Conservation (phyloP, 2,888 invertebrate genomes). For the Limnephilus rhombicus region DNA sequence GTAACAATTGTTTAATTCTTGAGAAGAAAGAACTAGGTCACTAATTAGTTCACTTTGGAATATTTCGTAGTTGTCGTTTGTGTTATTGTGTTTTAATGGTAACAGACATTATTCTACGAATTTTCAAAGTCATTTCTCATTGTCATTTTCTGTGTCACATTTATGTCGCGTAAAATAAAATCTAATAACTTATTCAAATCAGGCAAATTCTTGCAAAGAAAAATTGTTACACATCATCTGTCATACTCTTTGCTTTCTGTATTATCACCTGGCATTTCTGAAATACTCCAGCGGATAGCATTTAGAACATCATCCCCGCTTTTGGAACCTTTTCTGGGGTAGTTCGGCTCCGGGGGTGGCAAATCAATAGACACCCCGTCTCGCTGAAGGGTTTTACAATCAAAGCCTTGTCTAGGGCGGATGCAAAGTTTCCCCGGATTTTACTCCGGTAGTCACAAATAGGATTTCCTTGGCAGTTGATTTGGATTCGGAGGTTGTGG, state of each 20-base stretch:
- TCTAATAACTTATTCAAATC: background rate
- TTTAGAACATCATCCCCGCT: background rate
- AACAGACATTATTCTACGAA: background rate
- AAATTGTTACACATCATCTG: background rate
- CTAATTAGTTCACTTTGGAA: background rate
- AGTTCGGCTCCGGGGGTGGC: constrained; percentile 17
- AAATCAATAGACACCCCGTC: constrained; percentile 43
- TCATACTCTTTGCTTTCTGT: background rate
- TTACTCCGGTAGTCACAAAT: constrained; percentile 21
- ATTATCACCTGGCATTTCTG: background rate
- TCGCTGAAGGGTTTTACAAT: constrained; percentile 43
- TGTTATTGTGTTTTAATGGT: background rate
- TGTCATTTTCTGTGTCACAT: background rate
- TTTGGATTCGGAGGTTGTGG: background rate
- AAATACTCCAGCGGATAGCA: background rate
- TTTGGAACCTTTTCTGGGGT: background rate
- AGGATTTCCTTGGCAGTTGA: constrained; percentile 31
- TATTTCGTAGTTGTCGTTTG: background rate
- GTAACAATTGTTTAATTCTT: too few relatives aligned
- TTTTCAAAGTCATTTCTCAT: background rate
- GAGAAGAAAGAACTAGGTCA: too few relatives aligned
- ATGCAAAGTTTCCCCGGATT: constrained; percentile 44
- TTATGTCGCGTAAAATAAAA: background rate
- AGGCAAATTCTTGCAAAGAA: background rate
- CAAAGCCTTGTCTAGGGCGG: constrained; percentile 44